Base-by-base conservation (phyloP, 2,888 invertebrate species). In the Cantharis rufa region DNA sequence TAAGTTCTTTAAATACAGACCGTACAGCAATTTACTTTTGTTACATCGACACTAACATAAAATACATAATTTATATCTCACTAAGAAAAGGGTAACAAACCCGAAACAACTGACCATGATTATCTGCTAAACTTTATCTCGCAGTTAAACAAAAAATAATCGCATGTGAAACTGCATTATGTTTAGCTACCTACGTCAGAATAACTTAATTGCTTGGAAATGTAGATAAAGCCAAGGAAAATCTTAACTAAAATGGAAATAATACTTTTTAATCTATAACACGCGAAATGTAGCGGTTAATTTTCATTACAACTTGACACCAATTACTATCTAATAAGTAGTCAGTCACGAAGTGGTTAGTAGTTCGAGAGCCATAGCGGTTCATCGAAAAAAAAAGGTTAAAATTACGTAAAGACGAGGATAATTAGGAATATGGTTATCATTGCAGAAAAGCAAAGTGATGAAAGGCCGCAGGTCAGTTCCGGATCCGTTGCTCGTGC, bases 401-500 rank as follows among this genome's bases (percentile, higher is more conserved):
- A 21, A 72, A 72, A 68, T 68, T 16, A 16, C 18, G 32, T 64
- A 70, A 70, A 32, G 63, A 62, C 18, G n/a, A 62, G 18, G 66
- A 18, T 70, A 70, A 76, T 63, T 63, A 11, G 63, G 32, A 70
- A 74, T 69, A 63, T 48, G 71, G 70, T 70, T 76, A 73, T 76
- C 76, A 76, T 72, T 76, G 76, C 24, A 64, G 64, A 73, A 71
- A 48, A 48, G 48, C 48, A 48, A 76, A 62, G 70, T 71, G 77
- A 77, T 71, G 75, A 78, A 68, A 75, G 75, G 79, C 77, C 75
- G 77, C 81, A 79, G 81, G 81, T 82, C 82, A 80, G 81, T 84
- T 83, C 83, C 82, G 81, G 81, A 82, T 81, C 81, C 82, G 81
- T 78, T 79, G 72, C 76, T 75, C 70, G 75, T 78, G 78, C 78